These are phyloP conservation scores for Mayetiola destructor DNA, from an alignment of 2,888 invertebrate species.

Conservation along the genomic window DNA sequence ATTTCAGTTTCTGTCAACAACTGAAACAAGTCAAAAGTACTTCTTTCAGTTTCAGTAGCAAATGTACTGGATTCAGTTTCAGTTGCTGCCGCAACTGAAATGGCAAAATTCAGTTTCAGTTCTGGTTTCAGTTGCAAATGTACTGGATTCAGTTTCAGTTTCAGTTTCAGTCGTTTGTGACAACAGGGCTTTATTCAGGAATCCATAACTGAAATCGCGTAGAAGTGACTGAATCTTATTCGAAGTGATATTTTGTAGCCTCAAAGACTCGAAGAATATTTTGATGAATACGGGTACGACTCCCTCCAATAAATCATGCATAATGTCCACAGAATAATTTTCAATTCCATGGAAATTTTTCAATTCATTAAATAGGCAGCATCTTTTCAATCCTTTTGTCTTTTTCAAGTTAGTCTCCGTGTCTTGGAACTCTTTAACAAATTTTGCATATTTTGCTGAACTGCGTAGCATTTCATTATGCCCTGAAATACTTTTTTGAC, in stretches of 20 bases:
- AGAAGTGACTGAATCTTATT: too few relatives aligned
- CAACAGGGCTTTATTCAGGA: too few relatives aligned
- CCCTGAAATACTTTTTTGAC: not conserved
- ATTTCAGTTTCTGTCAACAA: not conserved
- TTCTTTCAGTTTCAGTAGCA: not conserved
- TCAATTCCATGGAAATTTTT: not conserved
- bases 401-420: not conserved
- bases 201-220: too few relatives aligned
- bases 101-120: not conserved
- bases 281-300: too few relatives aligned
- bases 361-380: not conserved
- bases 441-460: not conserved
- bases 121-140: not conserved
- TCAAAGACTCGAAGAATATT: too few relatives aligned
- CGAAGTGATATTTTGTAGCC: too few relatives aligned
- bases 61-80: too few relatives aligned
- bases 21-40: not conserved
- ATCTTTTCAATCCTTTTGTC: not conserved
- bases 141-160: not conserved
- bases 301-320: conserved; percentile 19
- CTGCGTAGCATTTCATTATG: not conserved
- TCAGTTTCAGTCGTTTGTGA: not conserved
- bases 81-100: too few relatives aligned
- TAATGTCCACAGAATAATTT: conserved; percentile 17
- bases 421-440: not conserved